Conservation (phyloP, 2,797 vertebrate genomes). For the Enteromius mattozi region DNA sequence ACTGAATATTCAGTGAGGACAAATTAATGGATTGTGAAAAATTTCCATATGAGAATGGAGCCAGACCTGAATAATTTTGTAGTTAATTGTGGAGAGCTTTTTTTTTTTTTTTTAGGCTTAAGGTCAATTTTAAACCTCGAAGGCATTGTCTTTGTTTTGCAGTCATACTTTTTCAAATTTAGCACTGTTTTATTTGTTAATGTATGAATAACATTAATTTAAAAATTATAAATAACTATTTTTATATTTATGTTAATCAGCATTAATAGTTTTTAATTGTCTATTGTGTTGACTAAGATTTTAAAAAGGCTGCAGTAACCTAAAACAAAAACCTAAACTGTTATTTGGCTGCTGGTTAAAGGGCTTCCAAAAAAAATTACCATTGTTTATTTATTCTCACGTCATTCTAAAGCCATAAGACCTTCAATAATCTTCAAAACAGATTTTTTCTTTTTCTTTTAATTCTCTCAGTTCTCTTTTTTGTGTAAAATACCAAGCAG, state of each 20-base stretch:
- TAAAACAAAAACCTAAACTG: background rate
- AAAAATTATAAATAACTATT: no score
- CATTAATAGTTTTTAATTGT: background rate
- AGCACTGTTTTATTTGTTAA: background rate
- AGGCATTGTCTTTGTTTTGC: background rate
- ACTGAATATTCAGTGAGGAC: constrained; percentile 9
- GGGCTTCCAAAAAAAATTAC: background rate
- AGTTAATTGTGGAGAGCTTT: background rate
- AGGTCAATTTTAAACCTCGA: background rate
- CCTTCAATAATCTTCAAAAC: background rate
- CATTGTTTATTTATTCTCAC: background rate
- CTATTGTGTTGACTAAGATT: background rate
- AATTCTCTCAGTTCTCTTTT: background rate
- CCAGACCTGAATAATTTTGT: background rate
- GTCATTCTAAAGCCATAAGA: background rate
- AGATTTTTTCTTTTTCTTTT: background rate
- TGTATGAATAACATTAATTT: background rate
- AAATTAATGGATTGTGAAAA: constrained; percentile 19
- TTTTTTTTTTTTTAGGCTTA: background rate
- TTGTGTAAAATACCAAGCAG: background rate
- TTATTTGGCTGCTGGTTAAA: background rate
- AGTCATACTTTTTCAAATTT: background rate
- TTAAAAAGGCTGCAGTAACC: background rate
- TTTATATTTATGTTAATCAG: background rate
- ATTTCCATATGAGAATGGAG: constrained; percentile 15